A percentile compares a stretch with the other conserved stretches of the same genome.
Evolutionary conservation across 2,113 vertebrate species (phyloP).

Genomic region (Fregetta grallaria): DNA sequence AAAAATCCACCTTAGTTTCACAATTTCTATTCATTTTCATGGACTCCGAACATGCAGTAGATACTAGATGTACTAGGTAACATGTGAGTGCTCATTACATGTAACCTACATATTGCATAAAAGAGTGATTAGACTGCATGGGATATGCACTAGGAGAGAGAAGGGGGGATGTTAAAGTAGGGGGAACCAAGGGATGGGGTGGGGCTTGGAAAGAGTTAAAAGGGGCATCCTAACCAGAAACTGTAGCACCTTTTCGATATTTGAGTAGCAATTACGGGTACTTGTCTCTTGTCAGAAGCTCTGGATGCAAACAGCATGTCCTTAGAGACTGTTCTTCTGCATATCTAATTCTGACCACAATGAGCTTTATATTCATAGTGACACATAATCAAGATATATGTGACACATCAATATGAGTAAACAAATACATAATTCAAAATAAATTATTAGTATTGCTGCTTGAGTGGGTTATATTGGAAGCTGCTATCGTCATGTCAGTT

Average conservation of each 20-base stretch:
- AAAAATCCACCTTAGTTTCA: not conserved
- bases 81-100: accelerated
- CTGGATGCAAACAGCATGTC: not conserved
- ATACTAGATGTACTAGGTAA: no score
- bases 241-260: not conserved
- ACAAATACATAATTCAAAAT: constrained; percentile 62
- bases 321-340: not conserved
- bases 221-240: not conserved
- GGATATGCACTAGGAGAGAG: not conserved
- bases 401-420: constrained; percentile 31
- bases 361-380: constrained; percentile 38
- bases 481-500: not conserved
- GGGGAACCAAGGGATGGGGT: not conserved
- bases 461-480: not conserved
- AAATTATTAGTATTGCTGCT: constrained; percentile 18
- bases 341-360: not conserved
- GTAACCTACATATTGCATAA: not conserved
- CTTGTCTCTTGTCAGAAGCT: not conserved
- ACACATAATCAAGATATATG: constrained; percentile 48
- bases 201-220: not conserved
- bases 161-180: not conserved
- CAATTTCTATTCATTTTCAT: not conserved
- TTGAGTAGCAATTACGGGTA: not conserved
- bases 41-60: not conserved
- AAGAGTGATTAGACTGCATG: not conserved